These are phyloP conservation scores for Boloria euphrosyne DNA, from an alignment of 2,888 invertebrate species.

Conservation along the genomic window DNA sequence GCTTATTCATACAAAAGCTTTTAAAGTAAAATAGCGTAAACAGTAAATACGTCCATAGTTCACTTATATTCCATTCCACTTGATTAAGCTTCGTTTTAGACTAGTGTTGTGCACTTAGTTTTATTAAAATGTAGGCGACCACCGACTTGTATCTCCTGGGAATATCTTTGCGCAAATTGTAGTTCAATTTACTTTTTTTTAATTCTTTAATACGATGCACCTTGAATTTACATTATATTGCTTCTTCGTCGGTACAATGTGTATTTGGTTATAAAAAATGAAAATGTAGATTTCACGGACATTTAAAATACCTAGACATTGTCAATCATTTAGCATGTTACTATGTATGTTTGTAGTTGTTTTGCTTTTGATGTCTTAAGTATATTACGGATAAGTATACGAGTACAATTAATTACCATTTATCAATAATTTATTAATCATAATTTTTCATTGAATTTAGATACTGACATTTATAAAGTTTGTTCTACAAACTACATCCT, in stretches of 20 bases:
- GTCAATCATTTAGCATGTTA: too few relatives aligned
- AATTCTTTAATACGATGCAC: not conserved
- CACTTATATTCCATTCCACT: constrained; percentile 6
- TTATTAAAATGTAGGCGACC: constrained; percentile 34
- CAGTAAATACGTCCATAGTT: not conserved
- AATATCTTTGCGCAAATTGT: constrained; percentile 20
- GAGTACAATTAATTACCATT: too few relatives aligned
- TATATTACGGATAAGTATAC: too few relatives aligned
- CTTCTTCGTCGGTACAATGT: not conserved
- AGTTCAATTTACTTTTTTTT: not conserved
- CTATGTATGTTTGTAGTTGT: too few relatives aligned
- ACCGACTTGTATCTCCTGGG: constrained; percentile 31
- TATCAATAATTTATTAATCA: too few relatives aligned
- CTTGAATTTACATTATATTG: constrained; percentile 8
- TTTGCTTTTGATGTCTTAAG: too few relatives aligned
- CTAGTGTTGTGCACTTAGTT: constrained; percentile 38
- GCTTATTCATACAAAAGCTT: constrained; percentile 14
- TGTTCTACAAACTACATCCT: too few relatives aligned
- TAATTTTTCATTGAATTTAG: too few relatives aligned
- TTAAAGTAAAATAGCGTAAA: constrained; percentile 28
- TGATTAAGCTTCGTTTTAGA: constrained; percentile 13
- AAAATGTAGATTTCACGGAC: too few relatives aligned
- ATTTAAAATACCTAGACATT: too few relatives aligned
- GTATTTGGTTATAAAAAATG: too few relatives aligned
- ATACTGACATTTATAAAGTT: too few relatives aligned